A percentile compares a stretch with the other conserved stretches of the same genome.
These are phyloP conservation scores for Enhydra lutris DNA, from an alignment of 2,113 vertebrate species.

Conservation along the genomic window DNA sequence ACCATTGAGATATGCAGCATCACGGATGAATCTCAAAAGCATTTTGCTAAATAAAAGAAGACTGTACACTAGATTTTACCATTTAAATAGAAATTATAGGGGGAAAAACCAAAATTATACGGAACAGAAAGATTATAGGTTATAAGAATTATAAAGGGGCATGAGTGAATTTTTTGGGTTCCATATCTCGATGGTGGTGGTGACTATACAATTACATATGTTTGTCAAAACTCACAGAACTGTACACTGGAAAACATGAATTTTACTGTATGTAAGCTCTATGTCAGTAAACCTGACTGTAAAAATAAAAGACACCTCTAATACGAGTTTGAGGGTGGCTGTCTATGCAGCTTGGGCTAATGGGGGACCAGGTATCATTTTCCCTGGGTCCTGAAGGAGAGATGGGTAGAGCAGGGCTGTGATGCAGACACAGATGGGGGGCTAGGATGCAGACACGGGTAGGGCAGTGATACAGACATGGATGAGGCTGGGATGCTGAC, in stretches of 20 bases:
- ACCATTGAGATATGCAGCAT: fast-evolving
- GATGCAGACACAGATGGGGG: not conserved
- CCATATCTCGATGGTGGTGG: not conserved
- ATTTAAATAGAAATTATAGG: not conserved
- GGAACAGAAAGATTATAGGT: not conserved
- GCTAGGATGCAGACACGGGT: fast-evolving
- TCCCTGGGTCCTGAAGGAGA: not conserved
- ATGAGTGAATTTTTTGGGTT: not conserved
- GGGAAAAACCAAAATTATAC: not conserved
- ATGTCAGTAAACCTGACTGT: not conserved
- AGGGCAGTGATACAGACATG: no score
- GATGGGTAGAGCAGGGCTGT: not conserved
- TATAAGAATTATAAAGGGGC: not conserved
- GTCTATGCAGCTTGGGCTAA: not conserved
- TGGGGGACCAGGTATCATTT: not conserved
- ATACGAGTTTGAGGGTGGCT: fast-evolving
- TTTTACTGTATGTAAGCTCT: not conserved
- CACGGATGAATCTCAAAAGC: fast-evolving
- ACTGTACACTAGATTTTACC: fast-evolving
- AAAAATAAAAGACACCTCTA: not conserved
- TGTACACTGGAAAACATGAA: no score
- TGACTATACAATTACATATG: no score
- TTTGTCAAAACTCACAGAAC: not conserved
- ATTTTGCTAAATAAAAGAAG: not conserved
- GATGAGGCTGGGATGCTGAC: no score